Evolutionary conservation across 2,888 invertebrate species (phyloP), one percentile per base, ranked within the genome.

Genomic region (Chironomus tentans): DNA sequence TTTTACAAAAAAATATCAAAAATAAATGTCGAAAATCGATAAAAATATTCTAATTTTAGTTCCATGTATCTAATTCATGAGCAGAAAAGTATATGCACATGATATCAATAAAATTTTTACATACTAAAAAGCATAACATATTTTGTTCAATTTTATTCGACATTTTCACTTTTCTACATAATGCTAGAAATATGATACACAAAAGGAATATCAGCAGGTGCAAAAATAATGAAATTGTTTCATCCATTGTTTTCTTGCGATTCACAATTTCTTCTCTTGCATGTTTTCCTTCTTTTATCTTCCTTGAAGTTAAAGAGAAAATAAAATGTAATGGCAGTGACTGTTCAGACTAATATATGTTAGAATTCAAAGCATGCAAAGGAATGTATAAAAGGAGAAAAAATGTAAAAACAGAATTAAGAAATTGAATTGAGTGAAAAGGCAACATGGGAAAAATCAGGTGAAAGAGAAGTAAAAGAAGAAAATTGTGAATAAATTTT

Each of bases 201-300:
- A 65, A 65, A 65, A 65, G 13, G 10, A 65, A 21, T 12, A 24
- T 10, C 65, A 65, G 22, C 65, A 65, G 65, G 65, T 65, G 65
- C 24, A 24, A 65, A 24, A 21, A 24, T 65, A 65, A 65, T 65
- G 65, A 65, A 65, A 65, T 24, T 65, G 65, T 65, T 65, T 65
- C 22, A n/a, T 13, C 24, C 65, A 65, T 24, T 65, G 21, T 65
- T 65, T 24, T 24, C 10, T 22, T 3, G 10, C 24, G 7, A 24
- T 65, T 65, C 24, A 21, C 65, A 56, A 56, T 18, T 56, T 50
- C 50, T 50, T 50, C 15, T 15, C 56, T 56, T 18, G 2, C 18
- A 15, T 7, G 18, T 56, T 56, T 4, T 4, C n/a, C 2, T 56
- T 38, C 38, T 38, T 38, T 38, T 4, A 38, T 38, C 10, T 38